Evolutionary conservation across 2,113 vertebrate genomes (phyloP).

Genomic region (Gobius niger): DNA sequence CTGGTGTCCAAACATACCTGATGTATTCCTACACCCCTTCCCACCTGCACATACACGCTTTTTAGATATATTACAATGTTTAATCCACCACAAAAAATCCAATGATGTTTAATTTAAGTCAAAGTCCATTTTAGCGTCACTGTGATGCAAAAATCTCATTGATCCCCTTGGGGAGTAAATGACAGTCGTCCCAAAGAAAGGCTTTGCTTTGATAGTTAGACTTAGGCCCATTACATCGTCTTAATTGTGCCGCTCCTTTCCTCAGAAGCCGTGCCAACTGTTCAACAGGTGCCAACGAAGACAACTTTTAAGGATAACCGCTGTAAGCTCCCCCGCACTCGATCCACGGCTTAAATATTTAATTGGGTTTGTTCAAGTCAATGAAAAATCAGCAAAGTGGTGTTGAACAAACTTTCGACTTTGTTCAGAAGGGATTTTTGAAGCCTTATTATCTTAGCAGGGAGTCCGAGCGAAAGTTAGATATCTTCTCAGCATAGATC

Average conservation of each 20-base stretch:
- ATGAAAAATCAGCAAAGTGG: slow-evolving; percentile 25
- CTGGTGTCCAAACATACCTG: not conserved
- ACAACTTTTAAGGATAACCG: slow-evolving; percentile 17
- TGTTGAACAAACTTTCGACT: slow-evolving; percentile 29
- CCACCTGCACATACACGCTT: not conserved
- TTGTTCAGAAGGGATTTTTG: slow-evolving; percentile 5
- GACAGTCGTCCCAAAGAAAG: not conserved
- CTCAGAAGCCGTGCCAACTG: slow-evolving; percentile 12
- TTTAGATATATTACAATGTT: not conserved
- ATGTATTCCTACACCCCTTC: not conserved
- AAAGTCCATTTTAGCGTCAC: not conserved
- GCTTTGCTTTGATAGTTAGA: slow-evolving; percentile 6
- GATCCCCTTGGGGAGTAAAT: not conserved
- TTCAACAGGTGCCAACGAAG: slow-evolving; percentile 25
- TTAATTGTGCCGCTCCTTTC: slow-evolving; percentile 1
- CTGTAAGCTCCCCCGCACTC: slow-evolving; percentile 12
- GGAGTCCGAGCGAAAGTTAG: slow-evolving; percentile 48
- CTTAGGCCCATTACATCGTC: slow-evolving; percentile 3
- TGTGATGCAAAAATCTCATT: not conserved
- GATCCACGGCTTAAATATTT: slow-evolving; percentile 26
- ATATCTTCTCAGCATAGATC: slow-evolving; percentile 56
- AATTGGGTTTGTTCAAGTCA: slow-evolving; percentile 16
- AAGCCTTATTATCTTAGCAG: slow-evolving; percentile 53
- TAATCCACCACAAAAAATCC: not conserved
- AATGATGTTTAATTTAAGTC: not conserved